These are phyloP conservation scores for Scaptomyza cyrtandrae DNA, from an alignment of 2,888 invertebrate genomes.

Conservation along the genomic window DNA sequence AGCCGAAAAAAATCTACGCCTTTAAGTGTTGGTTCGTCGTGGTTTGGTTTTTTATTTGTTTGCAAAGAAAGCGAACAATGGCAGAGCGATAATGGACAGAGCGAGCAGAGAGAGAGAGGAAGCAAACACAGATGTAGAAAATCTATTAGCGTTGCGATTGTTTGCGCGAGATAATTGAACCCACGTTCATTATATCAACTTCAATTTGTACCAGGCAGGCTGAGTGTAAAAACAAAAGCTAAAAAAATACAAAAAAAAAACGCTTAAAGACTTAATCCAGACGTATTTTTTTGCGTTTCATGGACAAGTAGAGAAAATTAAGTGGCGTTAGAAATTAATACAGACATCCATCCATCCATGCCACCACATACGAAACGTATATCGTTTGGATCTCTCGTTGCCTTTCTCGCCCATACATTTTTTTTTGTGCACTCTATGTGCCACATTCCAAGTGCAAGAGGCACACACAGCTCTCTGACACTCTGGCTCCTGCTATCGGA, in stretches of 20 bases:
- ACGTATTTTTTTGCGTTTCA: constrained; percentile 50
- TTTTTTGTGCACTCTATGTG: constrained; percentile 2
- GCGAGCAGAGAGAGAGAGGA: background rate
- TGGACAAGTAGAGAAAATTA: constrained; percentile 69
- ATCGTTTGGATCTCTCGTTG: constrained; percentile 6
- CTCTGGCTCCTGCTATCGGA: constrained; percentile 71
- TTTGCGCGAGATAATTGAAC: constrained; percentile 78
- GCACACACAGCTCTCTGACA: constrained; percentile 28
- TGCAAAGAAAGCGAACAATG: constrained; percentile 69
- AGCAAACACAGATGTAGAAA: constrained; percentile 54
- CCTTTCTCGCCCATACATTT: constrained; percentile 15
- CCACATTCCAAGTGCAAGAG: constrained; percentile 53
- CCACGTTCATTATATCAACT: constrained; percentile 72
- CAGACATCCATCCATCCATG: constrained; percentile 51
- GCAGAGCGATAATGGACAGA: constrained; percentile 16
- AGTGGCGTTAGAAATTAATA: constrained; percentile 79
- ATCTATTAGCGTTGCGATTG: constrained; percentile 78
- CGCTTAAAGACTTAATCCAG: constrained; percentile 38
- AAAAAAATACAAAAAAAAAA: constrained; percentile 15
- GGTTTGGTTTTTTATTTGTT: constrained; percentile 48
- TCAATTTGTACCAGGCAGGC: constrained; percentile 65
- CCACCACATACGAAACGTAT: background rate
- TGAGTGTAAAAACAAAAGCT: constrained; percentile 34
- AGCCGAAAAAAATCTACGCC: constrained; percentile 53
- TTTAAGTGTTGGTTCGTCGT: background rate